Evolutionary conservation across 2,797 vertebrate species (phyloP), one percentile per base, ranked within the genome.

Genomic region (Dermochelys coriacea): DNA sequence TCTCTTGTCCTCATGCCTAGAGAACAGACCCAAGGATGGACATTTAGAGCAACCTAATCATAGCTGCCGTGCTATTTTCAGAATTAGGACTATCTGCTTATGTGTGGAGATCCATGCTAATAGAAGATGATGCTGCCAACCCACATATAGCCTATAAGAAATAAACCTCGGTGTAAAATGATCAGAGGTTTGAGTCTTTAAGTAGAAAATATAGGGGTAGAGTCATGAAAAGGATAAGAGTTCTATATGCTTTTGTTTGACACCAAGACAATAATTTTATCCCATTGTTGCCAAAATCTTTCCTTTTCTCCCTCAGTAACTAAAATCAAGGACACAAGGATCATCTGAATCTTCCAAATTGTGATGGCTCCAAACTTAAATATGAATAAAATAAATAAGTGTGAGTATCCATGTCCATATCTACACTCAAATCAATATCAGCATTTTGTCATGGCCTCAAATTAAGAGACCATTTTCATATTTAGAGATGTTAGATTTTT

Each of bases 11-110:
- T 55, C 77, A 52, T 51, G n/a, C 45, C 10, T 52, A 37, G n/a
- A 68, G n/a, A 68, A 37, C 4, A 64, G 29, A 81, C 3, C 57
- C 11, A 86, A 41, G n/a, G 3, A 34, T 8, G 29, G 80, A 25
- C 8, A 85, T n/a, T 79, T 78, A n/a, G 47, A 41, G 18, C 45
- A 59, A 77, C 27, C 34, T 52, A 21, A 84, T 4, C 8, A 81
- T 81, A 29, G 51, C 12, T 0, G 0, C 6, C 37, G 1, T 81
- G 6, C 3, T 84, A 2, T 0, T 49, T 79, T 82, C 12, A 61
- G 8, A 61, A 8, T n/a, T 49, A 29, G 59, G 29, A 16, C 31
- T 61, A 61, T 34, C 59, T 61, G 31, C 1, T 16, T 82, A 41
- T 54, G 1, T 27, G n/a, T 52, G 23, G 12, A 84, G 29, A 55